Evolutionary conservation across 2,113 vertebrate species (phyloP).

Genomic region (Dasyprocta punctata): DNA sequence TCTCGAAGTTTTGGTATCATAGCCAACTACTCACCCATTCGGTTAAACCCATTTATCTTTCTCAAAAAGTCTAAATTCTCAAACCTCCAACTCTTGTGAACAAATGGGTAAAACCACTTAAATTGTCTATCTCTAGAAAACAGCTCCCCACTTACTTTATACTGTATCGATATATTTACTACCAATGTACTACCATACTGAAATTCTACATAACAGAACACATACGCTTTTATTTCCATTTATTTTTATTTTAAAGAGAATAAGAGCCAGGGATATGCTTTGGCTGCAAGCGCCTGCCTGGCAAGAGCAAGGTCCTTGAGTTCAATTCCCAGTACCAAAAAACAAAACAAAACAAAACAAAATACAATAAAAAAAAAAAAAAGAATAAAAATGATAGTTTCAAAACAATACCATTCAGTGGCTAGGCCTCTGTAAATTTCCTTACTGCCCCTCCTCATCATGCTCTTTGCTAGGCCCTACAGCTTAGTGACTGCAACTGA

Average conservation of each 20-base stretch:
- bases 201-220: not conserved
- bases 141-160: not conserved
- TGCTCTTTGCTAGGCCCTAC: not conserved
- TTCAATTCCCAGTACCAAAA: too few relatives aligned
- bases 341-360: too few relatives aligned
- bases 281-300: too few relatives aligned
- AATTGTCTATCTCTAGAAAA: not conserved
- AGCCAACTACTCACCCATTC: not conserved
- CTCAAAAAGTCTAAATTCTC: not conserved
- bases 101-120: conserved; percentile 30
- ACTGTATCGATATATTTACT: not conserved
- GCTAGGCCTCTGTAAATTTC: not conserved
- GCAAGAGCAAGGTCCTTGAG: too few relatives aligned
- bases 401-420: not conserved
- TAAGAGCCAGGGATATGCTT: too few relatives aligned
- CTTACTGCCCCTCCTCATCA: not conserved
- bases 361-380: too few relatives aligned
- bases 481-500: not conserved
- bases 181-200: not conserved
- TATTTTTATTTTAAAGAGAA: too few relatives aligned
- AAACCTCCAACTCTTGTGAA: not conserved
- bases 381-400: too few relatives aligned
- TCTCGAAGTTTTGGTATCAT: not conserved
- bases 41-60: not conserved
- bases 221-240: too few relatives aligned